phyloP scores from a whole-genome alignment of 2,113 vertebrate species.

The Quiscalus mexicanus region DNA sequence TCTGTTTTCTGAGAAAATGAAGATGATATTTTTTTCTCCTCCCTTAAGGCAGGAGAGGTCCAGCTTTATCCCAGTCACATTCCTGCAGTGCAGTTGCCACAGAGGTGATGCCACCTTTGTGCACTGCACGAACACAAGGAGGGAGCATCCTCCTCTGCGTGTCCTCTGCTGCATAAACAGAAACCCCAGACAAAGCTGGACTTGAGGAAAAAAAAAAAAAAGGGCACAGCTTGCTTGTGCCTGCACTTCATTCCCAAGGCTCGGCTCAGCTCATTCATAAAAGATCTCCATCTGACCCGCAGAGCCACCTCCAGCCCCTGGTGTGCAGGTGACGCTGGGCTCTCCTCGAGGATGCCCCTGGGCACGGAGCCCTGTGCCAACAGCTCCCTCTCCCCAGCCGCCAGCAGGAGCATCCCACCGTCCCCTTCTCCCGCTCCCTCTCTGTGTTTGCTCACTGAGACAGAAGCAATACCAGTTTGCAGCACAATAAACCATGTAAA shows the following conservation, averaged over 20 bases:
- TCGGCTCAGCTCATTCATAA: slow-evolving; percentile 1
- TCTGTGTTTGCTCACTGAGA: slow-evolving; percentile 94
- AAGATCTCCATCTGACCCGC: not conserved
- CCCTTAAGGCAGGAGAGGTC: not conserved
- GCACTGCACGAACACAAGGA: fast-evolving
- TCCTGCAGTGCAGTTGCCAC: not conserved
- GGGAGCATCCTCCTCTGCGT: fast-evolving
- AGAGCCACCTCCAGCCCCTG: not conserved
- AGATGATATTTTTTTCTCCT: not conserved
- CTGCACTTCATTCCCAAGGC: not conserved
- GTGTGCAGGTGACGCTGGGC: not conserved
- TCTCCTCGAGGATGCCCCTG: slow-evolving; percentile 1
- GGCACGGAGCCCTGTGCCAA: not conserved
- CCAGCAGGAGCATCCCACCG: slow-evolving; percentile 78
- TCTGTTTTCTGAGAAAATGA: not conserved
- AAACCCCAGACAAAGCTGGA: not conserved
- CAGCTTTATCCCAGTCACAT: not conserved
- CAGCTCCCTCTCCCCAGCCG: slow-evolving; percentile 64
- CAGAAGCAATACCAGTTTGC: slow-evolving; percentile 90
- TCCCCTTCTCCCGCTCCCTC: slow-evolving; percentile 80
- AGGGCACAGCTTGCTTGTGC: not conserved
- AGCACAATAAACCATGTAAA: slow-evolving; percentile 93
- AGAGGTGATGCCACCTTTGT: not conserved
- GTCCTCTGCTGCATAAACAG: not conserved
- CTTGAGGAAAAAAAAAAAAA: not conserved